Conservation (phyloP, 2,113 vertebrate species). For the Salvelinus sp. region DNA sequence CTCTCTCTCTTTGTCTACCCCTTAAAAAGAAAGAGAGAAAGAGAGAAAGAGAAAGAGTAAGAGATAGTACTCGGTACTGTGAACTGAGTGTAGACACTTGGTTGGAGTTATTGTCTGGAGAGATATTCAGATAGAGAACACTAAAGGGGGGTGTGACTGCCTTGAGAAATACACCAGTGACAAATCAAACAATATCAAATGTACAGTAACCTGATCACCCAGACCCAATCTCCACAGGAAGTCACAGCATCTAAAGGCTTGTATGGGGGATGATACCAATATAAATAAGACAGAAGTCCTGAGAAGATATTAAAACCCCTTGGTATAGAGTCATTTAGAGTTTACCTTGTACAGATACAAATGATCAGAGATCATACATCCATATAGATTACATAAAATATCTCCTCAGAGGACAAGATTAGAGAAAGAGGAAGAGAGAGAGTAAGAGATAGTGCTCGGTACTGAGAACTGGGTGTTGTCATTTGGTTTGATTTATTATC, state of each 20-base stretch:
- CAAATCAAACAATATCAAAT: too few relatives aligned
- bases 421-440: background rate
- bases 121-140: slow-evolving; percentile 22
- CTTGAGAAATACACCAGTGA: slow-evolving; percentile 38
- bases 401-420: background rate
- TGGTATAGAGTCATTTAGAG: too few relatives aligned
- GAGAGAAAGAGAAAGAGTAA: background rate
- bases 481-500: slow-evolving; percentile 22
- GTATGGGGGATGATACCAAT: too few relatives aligned
- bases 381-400: too few relatives aligned
- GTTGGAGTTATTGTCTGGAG: slow-evolving; percentile 16
- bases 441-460: background rate
- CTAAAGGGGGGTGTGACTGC: slow-evolving; percentile 35
- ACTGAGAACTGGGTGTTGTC: background rate
- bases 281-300: too few relatives aligned
- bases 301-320: too few relatives aligned
- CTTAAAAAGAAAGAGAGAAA: background rate
- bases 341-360: too few relatives aligned
- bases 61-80: background rate
- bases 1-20: too few relatives aligned
- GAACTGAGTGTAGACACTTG: slow-evolving; percentile 1
- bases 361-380: too few relatives aligned
- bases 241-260: too few relatives aligned
- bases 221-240: too few relatives aligned
- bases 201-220: too few relatives aligned